These are phyloP conservation scores for Acropora yongei DNA, from an alignment of 64 coral and sea anemone genomes.

Conservation along the genomic window DNA sequence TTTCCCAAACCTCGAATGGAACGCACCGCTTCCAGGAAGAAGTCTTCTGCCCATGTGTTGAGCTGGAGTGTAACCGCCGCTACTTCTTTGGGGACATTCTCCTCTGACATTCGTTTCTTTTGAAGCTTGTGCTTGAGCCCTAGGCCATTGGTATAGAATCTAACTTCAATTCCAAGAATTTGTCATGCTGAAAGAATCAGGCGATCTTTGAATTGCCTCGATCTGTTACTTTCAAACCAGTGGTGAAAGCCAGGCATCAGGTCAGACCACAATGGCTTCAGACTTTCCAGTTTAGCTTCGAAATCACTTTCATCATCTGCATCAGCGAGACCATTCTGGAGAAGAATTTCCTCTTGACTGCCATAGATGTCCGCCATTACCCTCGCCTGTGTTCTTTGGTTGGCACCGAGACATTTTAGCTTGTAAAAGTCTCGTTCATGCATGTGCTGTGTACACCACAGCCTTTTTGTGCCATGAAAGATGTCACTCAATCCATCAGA, in stretches of 20 bases:
- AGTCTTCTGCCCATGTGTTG: slow-evolving; percentile 50
- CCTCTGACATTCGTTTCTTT: slow-evolving; percentile 38
- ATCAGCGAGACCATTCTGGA: slow-evolving; percentile 33
- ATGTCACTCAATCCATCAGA: slow-evolving; percentile 28
- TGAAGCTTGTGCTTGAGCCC: slow-evolving; percentile 42
- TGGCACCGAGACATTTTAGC: slow-evolving; percentile 28
- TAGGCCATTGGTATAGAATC: slow-evolving; percentile 44
- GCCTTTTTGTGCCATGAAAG: neutral
- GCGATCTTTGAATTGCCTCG: slow-evolving; percentile 23
- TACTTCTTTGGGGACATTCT: slow-evolving; percentile 14
- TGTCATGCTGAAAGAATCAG: slow-evolving; percentile 15
- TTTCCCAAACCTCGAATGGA: slow-evolving; percentile 36
- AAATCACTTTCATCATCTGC: slow-evolving; percentile 29
- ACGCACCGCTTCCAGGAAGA: slow-evolving; percentile 35
- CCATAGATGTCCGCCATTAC: slow-evolving; percentile 45
- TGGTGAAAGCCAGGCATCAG: slow-evolving; percentile 22
- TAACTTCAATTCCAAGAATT: slow-evolving; percentile 22
- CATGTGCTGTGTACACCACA: slow-evolving; percentile 45
- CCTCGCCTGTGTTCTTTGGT: neutral
- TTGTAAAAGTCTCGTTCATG: slow-evolving; percentile 9
- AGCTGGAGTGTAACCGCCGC: neutral
- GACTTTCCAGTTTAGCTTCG: slow-evolving; percentile 34
- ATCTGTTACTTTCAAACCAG: slow-evolving; percentile 37
- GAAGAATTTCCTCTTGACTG: neutral
- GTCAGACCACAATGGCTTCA: slow-evolving; percentile 5